These are phyloP conservation scores for Protonibea diacanthus DNA, from an alignment of 2,797 vertebrate species.

Conservation along the genomic window DNA sequence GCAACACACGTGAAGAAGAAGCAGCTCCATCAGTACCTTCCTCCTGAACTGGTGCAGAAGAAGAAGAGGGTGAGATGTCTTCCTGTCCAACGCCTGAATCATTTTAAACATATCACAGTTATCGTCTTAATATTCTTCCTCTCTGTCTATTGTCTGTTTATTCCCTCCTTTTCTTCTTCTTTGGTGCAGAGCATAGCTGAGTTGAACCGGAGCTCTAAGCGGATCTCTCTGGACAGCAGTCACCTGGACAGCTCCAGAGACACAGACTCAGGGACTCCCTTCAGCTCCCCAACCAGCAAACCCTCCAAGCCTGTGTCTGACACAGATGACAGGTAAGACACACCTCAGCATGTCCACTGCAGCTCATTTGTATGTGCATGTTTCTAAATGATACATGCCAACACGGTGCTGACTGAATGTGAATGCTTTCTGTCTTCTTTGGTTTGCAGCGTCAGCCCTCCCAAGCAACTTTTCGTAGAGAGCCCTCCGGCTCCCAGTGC, in stretches of 20 bases:
- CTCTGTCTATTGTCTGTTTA: not conserved
- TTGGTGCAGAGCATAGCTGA: conserved; percentile 88
- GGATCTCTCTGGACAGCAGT: conserved; percentile 88
- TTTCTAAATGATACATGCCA: not conserved
- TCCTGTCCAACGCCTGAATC: not conserved
- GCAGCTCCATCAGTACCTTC: conserved; percentile 95
- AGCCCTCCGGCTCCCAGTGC: conserved; percentile 34
- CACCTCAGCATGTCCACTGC: too few relatives aligned
- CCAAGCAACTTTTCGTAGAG: conserved; percentile 75
- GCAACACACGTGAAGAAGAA: conserved; percentile 96
- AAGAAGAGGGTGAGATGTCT: conserved; percentile 90
- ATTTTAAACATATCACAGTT: not conserved
- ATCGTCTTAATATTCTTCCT: not conserved
- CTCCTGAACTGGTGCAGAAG: conserved; percentile 92
- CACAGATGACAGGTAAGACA: conserved; percentile 80
- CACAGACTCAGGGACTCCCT: conserved; percentile 87
- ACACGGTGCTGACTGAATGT: not conserved
- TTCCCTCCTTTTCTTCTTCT: not conserved
- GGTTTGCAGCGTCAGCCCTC: conserved; percentile 68
- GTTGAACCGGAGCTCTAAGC: conserved; percentile 88
- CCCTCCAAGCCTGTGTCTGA: conserved; percentile 79
- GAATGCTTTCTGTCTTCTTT: not conserved
- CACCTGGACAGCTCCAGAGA: conserved; percentile 90
- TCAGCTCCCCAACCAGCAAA: conserved; percentile 85
- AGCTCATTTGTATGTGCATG: not conserved